Evolutionary conservation across 2,113 vertebrate species (phyloP), one percentile per base, ranked within the genome.

Genomic region (Australoheros scitulus): DNA sequence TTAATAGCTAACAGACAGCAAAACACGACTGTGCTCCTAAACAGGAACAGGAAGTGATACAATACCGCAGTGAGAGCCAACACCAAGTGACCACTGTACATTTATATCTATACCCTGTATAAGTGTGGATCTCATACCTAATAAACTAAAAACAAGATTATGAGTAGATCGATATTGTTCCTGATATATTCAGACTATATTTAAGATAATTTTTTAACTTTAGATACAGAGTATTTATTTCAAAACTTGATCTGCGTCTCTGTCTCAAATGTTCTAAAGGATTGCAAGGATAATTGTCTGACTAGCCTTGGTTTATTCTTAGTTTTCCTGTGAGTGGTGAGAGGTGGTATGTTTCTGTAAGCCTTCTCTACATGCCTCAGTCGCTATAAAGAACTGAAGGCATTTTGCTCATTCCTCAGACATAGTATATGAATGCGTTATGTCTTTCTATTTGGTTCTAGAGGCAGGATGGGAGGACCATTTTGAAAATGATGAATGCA

Each of bases 331-430:
- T 56, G 61, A 41, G 74, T 74, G 80, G 1, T 74, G 60, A 63
- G 38, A 78, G 59, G 43, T 59, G 64, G 76, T 84, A 86, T 84
- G 85, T 74, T 89, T 84, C 52, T 82, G 34, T n/a, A 26, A 34
- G 70, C n/a, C 18, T 38, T 77, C 82, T 81, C 29, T 34, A 41
- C 24, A 7, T 38, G 26, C 70, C 77, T 52, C 60, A 18, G 57
- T 47, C 2, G 4, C 60, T 3, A 34, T 34, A 34, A 58, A 65
- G 43, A 85, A 10, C 29, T 22, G 2, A 83, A 83, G 36, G 47
- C 14, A 55, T 75, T 64, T 76, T 3, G 32, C 75, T 61, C 20
- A 18, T 34, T 79, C 32, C 20, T 87, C 58, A 80, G 79, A 82
- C 72, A 7, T 34, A 34, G 56, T 56, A 14, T 41, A 3, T 17